Conservation (phyloP, 2,113 vertebrate species). For the Pomatostomus ruficeps region DNA sequence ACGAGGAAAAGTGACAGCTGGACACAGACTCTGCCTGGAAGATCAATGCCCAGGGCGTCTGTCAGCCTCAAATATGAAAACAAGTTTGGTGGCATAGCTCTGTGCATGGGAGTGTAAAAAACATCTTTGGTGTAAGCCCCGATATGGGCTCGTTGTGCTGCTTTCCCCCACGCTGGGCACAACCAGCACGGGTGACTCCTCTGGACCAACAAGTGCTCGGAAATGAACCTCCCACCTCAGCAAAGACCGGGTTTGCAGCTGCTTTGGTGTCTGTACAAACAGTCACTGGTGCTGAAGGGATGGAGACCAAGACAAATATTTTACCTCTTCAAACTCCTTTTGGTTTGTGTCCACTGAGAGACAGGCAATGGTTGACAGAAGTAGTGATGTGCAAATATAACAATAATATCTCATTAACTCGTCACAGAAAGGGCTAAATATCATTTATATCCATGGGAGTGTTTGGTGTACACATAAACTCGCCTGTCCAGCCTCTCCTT, state of each 20-base stretch:
- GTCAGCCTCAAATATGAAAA: neutral
- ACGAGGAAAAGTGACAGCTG: neutral
- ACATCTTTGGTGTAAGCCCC: neutral
- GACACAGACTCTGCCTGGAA: neutral
- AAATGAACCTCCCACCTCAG: neutral
- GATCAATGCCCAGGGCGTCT: neutral
- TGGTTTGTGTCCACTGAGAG: neutral
- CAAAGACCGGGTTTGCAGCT: neutral
- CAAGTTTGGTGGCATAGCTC: neutral
- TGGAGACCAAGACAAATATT: neutral
- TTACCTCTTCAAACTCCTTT: neutral
- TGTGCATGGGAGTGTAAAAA: neutral
- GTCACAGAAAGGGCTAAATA: neutral
- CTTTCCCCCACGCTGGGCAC: neutral
- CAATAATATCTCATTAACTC: neutral
- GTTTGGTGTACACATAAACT: neutral
- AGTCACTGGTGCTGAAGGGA: neutral
- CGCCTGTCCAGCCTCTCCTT: neutral
- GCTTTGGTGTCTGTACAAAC: neutral
- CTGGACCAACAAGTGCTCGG: neutral
- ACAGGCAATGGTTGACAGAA: rapidly evolving
- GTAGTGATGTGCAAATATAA: neutral
- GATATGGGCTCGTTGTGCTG: neutral
- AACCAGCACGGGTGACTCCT: neutral
- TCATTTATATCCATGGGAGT: neutral